Base-by-base conservation (phyloP, 1,140 invertebrate species). In the Drosophila lini region DNA sequence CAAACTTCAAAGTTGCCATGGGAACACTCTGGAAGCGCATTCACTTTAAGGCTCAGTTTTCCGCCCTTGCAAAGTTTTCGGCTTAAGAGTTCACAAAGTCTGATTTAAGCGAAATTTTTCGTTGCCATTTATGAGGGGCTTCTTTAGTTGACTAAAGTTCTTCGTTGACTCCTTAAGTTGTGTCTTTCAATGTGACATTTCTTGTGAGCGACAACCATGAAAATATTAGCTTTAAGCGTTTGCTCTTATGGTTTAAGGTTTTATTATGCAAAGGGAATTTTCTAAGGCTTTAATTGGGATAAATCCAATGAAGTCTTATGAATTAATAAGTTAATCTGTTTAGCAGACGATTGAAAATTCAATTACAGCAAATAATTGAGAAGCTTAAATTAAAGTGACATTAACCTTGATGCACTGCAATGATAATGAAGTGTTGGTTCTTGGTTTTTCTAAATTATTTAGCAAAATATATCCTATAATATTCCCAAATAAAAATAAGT, bases 1-100 rank as follows among this genome's bases (percentile, higher is more conserved):
- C 16, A 52, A 70, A 78, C 74, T 69, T 77, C 44, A 68, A 76
- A 77, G 74, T 67, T 75, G 55, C 62, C 73, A 36, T 38, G 10
- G 34, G n/a, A 53, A 45, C 47, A 36, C 55, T 22, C 10, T 22
- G 19, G 42, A 34, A 13, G 42, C 40, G n/a, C 28, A 3, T 59
- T 67, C 22, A 48, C 62, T 76, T 68, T 36, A 77, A 68, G 73
- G 31, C 50, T 63, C 31, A 36, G 22, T 56, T 44, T 59, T 22
- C 19, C 31, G 38, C 32, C 56, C 32, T 25, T 9, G n/a, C 34
- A 57, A 71, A 71, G 68, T 71, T 69, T 69, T 57, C 28, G 68
- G 64, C 68, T 71, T 71, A 71, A 70, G 47, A 70, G 10, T 69
- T 70, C 41, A 58, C 64, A 47, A 70, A 69, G 50, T 71, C 52